Evolutionary conservation across 2,797 vertebrate genomes (phyloP), one percentile per base, ranked within the genome.

Genomic region (Vipera ursinii): DNA sequence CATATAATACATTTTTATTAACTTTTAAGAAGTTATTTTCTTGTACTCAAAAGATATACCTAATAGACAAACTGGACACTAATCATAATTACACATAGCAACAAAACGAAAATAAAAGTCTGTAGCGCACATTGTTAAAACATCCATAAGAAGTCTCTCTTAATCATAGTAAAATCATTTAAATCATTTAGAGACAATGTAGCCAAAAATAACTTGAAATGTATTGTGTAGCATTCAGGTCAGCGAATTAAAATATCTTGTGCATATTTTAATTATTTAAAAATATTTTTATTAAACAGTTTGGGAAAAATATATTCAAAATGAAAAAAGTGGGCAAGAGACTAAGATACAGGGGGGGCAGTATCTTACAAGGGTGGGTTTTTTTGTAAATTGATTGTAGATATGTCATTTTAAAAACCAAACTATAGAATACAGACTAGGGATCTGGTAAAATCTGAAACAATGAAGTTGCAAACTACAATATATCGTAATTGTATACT

Each of bases 401-500:
- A 24, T 82, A 82, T 48, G 9, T 38, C n/a, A 73, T 82, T 82
- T 82, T 48, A 48, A 82, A 82, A 48, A 48, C 44, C 38, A 44
- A 78, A 78, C 38, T 78, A 78, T 3, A 9, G 73, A 78, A 78
- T 44, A 44, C 73, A 82, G 20, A 48, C 2, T 82, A 20, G 4
- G 20, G 20, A 82, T 48, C 73, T 24, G 73, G 20, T 82, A 44
- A 82, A 82, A 48, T 82, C 38, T 82, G 20, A 10, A 82, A 82
- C 17, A 78, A 44, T 44, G 38, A 82, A 48, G 22, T 82, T 22
- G 9, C 22, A 82, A 48, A 82, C 22, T 48, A 24, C 20, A 82
- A 48, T 82, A 78, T 82, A 82, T 24, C 73, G 24, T n/a, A 13
- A 89, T 69, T 91, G 7, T 91, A 32, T 90, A 88, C 94, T 56